Conservation (phyloP, 2,113 vertebrate species). For the Galbula dea region DNA sequence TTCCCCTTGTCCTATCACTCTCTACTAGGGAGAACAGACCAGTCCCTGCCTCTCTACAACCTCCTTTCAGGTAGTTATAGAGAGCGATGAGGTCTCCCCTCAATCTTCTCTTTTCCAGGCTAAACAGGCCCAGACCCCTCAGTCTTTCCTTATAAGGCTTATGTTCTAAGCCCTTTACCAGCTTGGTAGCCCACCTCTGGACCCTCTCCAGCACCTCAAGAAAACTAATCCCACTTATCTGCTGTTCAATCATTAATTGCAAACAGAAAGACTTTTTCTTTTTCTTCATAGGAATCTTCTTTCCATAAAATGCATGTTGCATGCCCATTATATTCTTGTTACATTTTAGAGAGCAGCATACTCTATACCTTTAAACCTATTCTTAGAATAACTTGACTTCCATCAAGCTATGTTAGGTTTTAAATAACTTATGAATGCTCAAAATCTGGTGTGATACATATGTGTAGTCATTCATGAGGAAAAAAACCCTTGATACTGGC, state of each 20-base stretch:
- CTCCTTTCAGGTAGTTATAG: too few relatives aligned
- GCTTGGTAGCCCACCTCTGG: too few relatives aligned
- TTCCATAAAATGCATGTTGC: neutral
- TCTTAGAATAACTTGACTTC: neutral
- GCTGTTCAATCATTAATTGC: neutral
- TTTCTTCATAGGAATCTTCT: neutral
- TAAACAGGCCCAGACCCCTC: too few relatives aligned
- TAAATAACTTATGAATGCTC: neutral
- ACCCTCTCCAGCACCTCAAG: too few relatives aligned
- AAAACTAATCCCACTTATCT: neutral
- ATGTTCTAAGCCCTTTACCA: too few relatives aligned
- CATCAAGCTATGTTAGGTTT: neutral
- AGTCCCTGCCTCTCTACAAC: too few relatives aligned
- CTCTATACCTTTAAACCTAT: neutral
- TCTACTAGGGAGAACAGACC: too few relatives aligned
- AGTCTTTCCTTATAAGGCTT: too few relatives aligned
- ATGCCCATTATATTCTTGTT: neutral
- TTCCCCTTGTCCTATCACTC: too few relatives aligned
- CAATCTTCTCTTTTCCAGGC: too few relatives aligned
- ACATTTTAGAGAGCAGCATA: neutral
- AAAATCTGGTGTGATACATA: neutral
- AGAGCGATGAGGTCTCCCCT: too few relatives aligned
- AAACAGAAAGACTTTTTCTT: neutral
- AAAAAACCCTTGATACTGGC: neutral
- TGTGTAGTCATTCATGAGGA: neutral